Conservation (phyloP, 2,888 invertebrate genomes). For the Deilephila elpenor region DNA sequence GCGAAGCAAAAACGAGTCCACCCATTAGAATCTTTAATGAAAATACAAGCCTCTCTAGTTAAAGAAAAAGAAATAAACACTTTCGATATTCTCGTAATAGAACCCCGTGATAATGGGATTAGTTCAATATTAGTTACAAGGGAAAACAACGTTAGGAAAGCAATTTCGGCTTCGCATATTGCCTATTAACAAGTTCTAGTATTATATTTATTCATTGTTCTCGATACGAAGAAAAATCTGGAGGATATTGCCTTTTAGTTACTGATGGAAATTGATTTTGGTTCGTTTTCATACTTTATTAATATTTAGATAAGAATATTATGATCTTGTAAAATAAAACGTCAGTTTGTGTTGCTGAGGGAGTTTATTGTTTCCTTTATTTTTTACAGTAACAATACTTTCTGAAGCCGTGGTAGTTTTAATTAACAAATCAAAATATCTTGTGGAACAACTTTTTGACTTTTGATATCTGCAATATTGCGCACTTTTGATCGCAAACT, state of each 20-base stretch:
- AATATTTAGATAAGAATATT: background rate
- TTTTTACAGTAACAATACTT: no score
- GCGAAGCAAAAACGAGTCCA: constrained; percentile 4
- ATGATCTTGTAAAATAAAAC: no score
- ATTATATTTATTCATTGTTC: constrained; percentile 47
- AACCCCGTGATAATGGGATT: constrained; percentile 73
- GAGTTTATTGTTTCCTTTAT: no score
- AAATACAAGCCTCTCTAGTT: constrained; percentile 33
- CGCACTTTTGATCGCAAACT: no score
- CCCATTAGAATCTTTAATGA: constrained; percentile 35
- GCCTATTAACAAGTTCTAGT: constrained; percentile 74
- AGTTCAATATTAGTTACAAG: constrained; percentile 74
- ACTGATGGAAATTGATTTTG: background rate
- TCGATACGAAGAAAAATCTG: constrained; percentile 16
- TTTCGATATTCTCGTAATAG: constrained; percentile 54
- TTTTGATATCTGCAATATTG: no score
- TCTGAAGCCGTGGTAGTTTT: no score
- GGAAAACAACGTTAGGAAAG: constrained; percentile 80
- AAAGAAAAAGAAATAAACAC: constrained; percentile 51
- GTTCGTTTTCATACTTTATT: background rate
- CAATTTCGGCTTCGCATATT: constrained; percentile 83
- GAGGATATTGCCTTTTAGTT: constrained; percentile 1
- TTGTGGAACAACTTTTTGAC: no score
- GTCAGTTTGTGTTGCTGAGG: no score
- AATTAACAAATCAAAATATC: no score